Evolutionary conservation across 1,140 invertebrate genomes (phyloP), one percentile per base, ranked within the genome.

Genomic region (Frieseomelitta varia): DNA sequence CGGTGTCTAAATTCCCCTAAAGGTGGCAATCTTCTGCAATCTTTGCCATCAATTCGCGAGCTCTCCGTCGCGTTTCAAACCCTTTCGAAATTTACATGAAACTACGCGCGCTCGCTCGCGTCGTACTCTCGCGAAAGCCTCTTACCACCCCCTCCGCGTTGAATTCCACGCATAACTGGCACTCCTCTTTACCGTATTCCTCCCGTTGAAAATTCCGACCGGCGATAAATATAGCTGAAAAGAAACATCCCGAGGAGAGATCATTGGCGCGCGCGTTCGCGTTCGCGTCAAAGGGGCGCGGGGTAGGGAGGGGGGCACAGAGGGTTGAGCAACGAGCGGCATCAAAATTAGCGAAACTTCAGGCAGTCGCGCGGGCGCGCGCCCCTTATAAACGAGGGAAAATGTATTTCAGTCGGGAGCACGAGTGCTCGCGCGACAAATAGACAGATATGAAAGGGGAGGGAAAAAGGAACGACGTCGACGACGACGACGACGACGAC

Each of bases 291-390:
- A 65, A 86, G 74, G 67, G 67, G 39, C 39, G 39, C 39, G 39
- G 39, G 8, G 8, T 0, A 0, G 8, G 39, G 0, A 8, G 61
- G 27, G 58, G 47, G 80, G 10, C 8, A 69, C 63, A 73, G 85
- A 39, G 65, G 61, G 56, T 78, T 63, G 55, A 55, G 71, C 56
- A 56, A 85, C 58, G 72, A 87, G 71, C 80, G 85, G 86, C 86
- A 91, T 92, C 73, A 81, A 90, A 93, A 91, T 92, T 92, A 92
- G 69, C 81, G 85, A 79, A 86, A 84, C 75, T 79, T 75, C 39
- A 27, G 56, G 4, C 27, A 63, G 24, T 61, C 47, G 24, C n/a
- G 39, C 10, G 39, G 8, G 39, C 39, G 39, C 39, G 34, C 61
- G 56, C 55, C 24, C 69, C 81, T 73, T 65, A 56, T 78, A 58